Percentiles rank a stretch among this genome's conserved stretches.
These are phyloP conservation scores for Hofmannophila pseudospretella DNA, from an alignment of 2,888 invertebrate species.

Conservation along the genomic window DNA sequence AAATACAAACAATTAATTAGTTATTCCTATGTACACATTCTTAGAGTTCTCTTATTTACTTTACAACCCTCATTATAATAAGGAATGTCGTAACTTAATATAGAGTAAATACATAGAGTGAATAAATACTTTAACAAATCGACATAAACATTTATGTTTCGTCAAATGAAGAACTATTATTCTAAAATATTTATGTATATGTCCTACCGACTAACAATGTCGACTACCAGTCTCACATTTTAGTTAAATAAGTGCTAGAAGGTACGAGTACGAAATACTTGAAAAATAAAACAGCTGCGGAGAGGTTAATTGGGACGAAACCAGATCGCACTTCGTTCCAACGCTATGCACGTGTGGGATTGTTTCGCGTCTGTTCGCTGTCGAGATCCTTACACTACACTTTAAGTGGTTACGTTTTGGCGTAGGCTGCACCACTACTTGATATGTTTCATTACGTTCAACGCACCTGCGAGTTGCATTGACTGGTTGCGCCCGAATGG, in stretches of 20 bases:
- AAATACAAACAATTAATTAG: constrained; percentile 46
- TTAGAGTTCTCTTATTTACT: constrained; percentile 50
- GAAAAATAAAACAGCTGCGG: constrained; percentile 65
- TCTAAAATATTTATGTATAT: constrained; percentile 71
- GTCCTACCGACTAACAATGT: constrained; percentile 74
- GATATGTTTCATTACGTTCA: constrained; percentile 74
- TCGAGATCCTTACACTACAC: constrained; percentile 67
- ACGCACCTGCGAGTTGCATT: constrained; percentile 52
- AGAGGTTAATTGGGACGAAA: constrained; percentile 64
- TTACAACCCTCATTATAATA: constrained; percentile 62
- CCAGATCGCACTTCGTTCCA: constrained; percentile 53
- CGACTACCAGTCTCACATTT: constrained; percentile 78
- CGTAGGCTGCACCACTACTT: constrained; percentile 69
- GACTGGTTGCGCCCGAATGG: constrained; percentile 68
- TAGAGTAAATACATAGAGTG: constrained; percentile 50
- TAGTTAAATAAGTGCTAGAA: constrained; percentile 74
- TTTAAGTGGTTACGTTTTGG: constrained; percentile 63
- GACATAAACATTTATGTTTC: constrained; percentile 55
- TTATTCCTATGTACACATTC: constrained; percentile 59
- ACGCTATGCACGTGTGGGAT: constrained; percentile 23
- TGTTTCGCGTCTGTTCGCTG: constrained; percentile 38
- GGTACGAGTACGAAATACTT: constrained; percentile 65
- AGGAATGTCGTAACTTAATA: constrained; percentile 62
- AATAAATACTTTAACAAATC: constrained; percentile 61
- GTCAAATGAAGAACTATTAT: constrained; percentile 63